Percentiles rank a stretch among this genome's conserved stretches.
These are phyloP conservation scores for Agrilus cyanescens DNA, from an alignment of 2,888 invertebrate genomes.

Conservation along the genomic window DNA sequence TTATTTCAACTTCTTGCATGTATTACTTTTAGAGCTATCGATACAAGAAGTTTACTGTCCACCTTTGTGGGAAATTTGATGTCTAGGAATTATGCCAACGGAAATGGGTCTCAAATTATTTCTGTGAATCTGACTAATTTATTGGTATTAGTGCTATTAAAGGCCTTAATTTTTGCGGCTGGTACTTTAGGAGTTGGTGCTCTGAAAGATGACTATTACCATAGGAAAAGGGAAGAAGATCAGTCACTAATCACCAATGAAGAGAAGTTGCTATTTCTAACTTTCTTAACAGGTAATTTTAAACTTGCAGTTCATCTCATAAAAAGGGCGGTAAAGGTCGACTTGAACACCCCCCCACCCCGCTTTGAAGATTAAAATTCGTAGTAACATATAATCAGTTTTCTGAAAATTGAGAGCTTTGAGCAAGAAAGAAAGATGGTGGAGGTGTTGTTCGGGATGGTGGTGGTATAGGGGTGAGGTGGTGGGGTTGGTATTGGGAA, in stretches of 20 bases:
- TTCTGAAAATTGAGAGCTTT: too few species aligned
- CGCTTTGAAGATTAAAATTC: too few species aligned
- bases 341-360: too few species aligned
- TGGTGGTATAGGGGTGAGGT: too few species aligned
- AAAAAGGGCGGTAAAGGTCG: too few species aligned
- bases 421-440: too few species aligned
- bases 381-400: too few species aligned
- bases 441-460: too few species aligned
- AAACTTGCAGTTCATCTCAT: too few species aligned
- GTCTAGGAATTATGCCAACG: conserved; percentile 25
- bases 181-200: conserved; percentile 63
- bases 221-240: conserved; percentile 46
- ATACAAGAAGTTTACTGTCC: conserved; percentile 27
- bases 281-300: conserved; percentile 45
- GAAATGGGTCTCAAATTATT: conserved; percentile 41
- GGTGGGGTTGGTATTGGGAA: too few species aligned
- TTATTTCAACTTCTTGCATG: too few species aligned
- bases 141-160: conserved; percentile 65
- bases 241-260: conserved; percentile 46
- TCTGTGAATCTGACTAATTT: conserved; percentile 75
- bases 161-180: conserved; percentile 71
- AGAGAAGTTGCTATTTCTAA: conserved; percentile 58
- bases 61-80: conserved; percentile 29
- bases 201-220: conserved; percentile 44
- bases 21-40: conserved; percentile 23